A percentile compares a stretch with the other conserved stretches of the same genome.
Evolutionary conservation across 1,140 invertebrate species (phyloP).

Genomic region (Charaxes varanes): DNA sequence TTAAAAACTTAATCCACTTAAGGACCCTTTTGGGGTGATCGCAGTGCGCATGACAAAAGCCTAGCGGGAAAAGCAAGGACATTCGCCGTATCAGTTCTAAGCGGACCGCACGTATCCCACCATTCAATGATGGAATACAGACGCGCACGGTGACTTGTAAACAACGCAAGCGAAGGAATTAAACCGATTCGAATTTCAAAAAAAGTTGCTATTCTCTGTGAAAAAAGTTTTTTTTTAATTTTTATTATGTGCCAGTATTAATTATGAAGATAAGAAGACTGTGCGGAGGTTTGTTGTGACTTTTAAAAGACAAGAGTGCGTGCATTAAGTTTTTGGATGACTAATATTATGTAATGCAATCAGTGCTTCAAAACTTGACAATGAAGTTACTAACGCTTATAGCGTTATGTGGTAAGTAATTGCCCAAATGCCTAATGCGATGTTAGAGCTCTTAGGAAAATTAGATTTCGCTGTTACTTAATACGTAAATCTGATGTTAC

Average conservation of each 20-base stretch:
- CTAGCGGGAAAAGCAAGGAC: conserved; percentile 62
- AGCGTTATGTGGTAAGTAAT: conserved; percentile 53
- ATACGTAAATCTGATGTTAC: too few relatives aligned
- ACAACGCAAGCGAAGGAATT: conserved; percentile 29
- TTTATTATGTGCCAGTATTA: conserved; percentile 10
- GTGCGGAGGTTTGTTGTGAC: conserved; percentile 14
- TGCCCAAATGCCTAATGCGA: not conserved
- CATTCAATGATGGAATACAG: conserved; percentile 42
- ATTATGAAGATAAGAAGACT: conserved; percentile 17
- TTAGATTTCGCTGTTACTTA: conserved; percentile 1
- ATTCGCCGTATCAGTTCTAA: conserved; percentile 34
- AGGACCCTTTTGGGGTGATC: conserved; percentile 53
- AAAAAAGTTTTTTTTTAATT: conserved; percentile 5
- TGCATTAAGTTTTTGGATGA: conserved; percentile 24
- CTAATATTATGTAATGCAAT: conserved; percentile 36
- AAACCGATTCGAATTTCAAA: conserved; percentile 9
- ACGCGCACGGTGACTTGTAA: conserved; percentile 45
- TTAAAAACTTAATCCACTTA: conserved; percentile 71
- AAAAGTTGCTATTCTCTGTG: conserved; percentile 3
- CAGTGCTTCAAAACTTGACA: conserved; percentile 25
- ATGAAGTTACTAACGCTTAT: conserved; percentile 57
- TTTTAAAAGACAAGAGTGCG: conserved; percentile 24
- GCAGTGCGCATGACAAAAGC: conserved; percentile 61
- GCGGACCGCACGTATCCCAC: conserved; percentile 28
- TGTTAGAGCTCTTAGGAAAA: not conserved